phyloP scores from a whole-genome alignment of 2,888 invertebrate species.

The Pristionchus fissidentatus region DNA sequence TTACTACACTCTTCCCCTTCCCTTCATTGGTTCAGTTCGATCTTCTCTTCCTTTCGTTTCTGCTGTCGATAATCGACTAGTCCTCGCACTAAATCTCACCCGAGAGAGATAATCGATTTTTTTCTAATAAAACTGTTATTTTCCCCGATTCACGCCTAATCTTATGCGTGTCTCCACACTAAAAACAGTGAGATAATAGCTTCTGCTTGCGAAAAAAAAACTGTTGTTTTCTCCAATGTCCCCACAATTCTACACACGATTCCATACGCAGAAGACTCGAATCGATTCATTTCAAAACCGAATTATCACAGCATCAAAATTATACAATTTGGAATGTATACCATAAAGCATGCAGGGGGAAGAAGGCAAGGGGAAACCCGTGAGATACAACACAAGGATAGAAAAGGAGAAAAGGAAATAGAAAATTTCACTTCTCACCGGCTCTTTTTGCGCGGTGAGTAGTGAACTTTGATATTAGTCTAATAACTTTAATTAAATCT shows the following conservation, averaged over 20 bases:
- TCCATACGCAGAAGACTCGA: neutral
- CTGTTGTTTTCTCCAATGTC: too few relatives aligned
- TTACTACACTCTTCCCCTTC: conserved; percentile 9
- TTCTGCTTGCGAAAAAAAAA: too few relatives aligned
- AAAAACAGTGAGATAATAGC: neutral
- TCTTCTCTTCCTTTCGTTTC: conserved; percentile 11
- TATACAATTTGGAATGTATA: conserved; percentile 17
- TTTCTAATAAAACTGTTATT: too few relatives aligned
- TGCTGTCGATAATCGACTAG: neutral
- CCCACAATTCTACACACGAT: too few relatives aligned
- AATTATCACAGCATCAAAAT: conserved; percentile 15
- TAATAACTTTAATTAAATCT: neutral
- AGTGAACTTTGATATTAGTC: neutral
- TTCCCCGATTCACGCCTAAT: too few relatives aligned
- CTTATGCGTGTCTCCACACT: too few relatives aligned
- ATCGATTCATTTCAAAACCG: neutral
- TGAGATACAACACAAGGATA: neutral
- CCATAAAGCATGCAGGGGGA: neutral
- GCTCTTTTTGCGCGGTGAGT: neutral
- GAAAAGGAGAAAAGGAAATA: conserved; percentile 1
- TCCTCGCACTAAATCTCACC: conserved; percentile 10
- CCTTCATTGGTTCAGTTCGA: neutral
- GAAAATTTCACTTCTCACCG: neutral
- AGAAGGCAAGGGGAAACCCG: conserved; percentile 10
- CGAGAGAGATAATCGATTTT: neutral